Conservation (phyloP, 2,113 vertebrate genomes). For the Cynopterus brachyotis region DNA sequence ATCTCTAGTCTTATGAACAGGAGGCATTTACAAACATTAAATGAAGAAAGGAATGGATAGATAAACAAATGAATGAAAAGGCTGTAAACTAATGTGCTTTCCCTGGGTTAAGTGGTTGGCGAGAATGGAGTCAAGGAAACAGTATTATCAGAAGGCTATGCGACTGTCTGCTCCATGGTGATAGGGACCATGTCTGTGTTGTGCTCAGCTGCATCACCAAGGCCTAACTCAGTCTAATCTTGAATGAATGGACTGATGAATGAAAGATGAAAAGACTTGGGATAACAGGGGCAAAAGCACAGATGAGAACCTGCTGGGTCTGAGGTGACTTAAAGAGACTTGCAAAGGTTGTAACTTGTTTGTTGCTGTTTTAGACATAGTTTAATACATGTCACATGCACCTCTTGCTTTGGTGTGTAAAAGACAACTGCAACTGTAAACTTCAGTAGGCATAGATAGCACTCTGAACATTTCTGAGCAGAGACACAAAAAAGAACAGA, state of each 20-base stretch:
- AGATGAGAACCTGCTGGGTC: background rate
- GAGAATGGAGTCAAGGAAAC: background rate
- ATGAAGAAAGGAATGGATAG: background rate
- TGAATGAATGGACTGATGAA: background rate
- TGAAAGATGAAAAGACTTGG: background rate
- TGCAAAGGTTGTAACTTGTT: background rate
- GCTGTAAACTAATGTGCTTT: background rate
- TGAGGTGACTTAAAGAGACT: background rate
- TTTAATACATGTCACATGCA: background rate
- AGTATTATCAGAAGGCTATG: background rate
- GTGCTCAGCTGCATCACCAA: background rate
- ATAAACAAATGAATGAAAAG: background rate
- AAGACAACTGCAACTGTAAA: background rate
- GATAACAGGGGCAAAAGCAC: background rate
- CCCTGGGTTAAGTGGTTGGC: background rate
- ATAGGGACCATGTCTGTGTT: background rate
- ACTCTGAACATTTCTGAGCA: background rate
- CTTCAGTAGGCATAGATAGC: background rate
- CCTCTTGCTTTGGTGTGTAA: background rate
- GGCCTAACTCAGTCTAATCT: background rate
- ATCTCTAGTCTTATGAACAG: background rate
- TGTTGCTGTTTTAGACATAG: background rate
- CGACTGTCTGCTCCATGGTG: background rate
- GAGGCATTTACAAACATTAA: background rate
- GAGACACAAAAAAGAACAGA: background rate